These are phyloP conservation scores for Sinopyrophorus schimmeli DNA, from an alignment of 2,888 invertebrate genomes.

Conservation along the genomic window DNA sequence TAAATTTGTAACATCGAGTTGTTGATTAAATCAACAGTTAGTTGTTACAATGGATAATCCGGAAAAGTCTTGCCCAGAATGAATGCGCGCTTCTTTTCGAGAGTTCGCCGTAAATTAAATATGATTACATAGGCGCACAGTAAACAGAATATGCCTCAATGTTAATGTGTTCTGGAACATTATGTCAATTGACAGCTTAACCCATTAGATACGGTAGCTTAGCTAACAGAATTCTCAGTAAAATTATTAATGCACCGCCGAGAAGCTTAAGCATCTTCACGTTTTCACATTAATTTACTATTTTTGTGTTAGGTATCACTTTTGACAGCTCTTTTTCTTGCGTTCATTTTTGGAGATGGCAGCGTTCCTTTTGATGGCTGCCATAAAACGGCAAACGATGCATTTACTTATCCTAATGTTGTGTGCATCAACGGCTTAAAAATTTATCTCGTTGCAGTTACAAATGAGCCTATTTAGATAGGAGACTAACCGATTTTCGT, in stretches of 20 bases:
- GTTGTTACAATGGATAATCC: slow-evolving; percentile 14
- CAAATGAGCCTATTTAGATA: too few species aligned
- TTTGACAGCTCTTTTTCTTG: slow-evolving; percentile 21
- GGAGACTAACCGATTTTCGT: too few species aligned
- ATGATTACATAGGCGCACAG: slow-evolving; percentile 18
- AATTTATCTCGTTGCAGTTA: too few species aligned
- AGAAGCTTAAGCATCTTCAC: slow-evolving; percentile 24
- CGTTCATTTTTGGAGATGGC: background rate
- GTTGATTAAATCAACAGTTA: slow-evolving; percentile 23
- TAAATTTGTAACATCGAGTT: background rate
- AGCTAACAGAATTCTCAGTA: slow-evolving; percentile 30
- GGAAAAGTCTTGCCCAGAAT: slow-evolving; percentile 5
- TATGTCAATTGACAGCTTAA: slow-evolving; percentile 39
- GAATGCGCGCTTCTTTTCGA: slow-evolving; percentile 2
- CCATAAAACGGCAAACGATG: background rate
- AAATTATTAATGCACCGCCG: slow-evolving; percentile 34
- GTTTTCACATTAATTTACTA: slow-evolving; percentile 22
- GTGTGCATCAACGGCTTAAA: too few species aligned
- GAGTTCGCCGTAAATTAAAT: slow-evolving; percentile 20
- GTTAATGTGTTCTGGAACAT: slow-evolving; percentile 38
- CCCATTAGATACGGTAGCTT: slow-evolving; percentile 39
- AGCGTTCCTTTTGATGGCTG: background rate
- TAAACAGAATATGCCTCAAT: slow-evolving; percentile 24
- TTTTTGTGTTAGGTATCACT: slow-evolving; percentile 33
- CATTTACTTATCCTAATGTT: slow-evolving; percentile 4